A percentile compares a stretch with the other conserved stretches of the same genome.
phyloP scores from a whole-genome alignment of 2,888 invertebrate species.

The Rotaria magnacalcarata region DNA sequence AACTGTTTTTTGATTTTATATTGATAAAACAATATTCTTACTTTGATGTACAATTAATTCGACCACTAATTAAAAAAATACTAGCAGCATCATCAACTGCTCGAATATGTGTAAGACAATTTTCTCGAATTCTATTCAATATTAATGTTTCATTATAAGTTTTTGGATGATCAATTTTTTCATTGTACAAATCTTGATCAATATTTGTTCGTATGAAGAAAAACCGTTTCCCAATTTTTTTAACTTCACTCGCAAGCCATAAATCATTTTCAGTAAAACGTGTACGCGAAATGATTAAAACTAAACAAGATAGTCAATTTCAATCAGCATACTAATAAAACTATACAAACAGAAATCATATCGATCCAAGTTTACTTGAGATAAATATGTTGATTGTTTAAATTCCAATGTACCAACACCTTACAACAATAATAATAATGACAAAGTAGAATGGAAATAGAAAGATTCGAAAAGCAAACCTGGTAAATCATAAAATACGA shows the following conservation, averaged over 20 bases:
- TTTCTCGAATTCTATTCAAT: background rate
- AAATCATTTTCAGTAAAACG: slow-evolving; percentile 46
- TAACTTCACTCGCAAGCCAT: slow-evolving; percentile 45
- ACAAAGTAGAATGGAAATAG: background rate
- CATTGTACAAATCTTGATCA: slow-evolving; percentile 32
- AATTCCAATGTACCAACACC: slow-evolving; percentile 48
- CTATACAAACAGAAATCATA: slow-evolving; percentile 46
- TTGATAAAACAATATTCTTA: background rate
- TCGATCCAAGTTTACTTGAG: slow-evolving; percentile 44
- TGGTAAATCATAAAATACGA: slow-evolving; percentile 20
- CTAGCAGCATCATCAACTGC: slow-evolving; percentile 1
- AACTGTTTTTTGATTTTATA: background rate
- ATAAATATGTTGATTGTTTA: slow-evolving; percentile 45
- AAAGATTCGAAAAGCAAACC: background rate
- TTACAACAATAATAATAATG: slow-evolving; percentile 32
- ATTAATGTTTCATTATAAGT: slow-evolving; percentile 3
- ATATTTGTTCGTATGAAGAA: slow-evolving; percentile 47
- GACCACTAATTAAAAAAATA: background rate
- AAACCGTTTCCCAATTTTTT: slow-evolving; percentile 36
- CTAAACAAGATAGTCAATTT: background rate
- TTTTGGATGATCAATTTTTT: slow-evolving; percentile 31
- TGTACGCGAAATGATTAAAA: slow-evolving; percentile 44
- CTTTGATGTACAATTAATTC: background rate
- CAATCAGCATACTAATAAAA: background rate
- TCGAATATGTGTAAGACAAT: slow-evolving; percentile 20